Evolutionary conservation across 2,797 vertebrate species (phyloP).

Genomic region (Pelochelys cantorii): DNA sequence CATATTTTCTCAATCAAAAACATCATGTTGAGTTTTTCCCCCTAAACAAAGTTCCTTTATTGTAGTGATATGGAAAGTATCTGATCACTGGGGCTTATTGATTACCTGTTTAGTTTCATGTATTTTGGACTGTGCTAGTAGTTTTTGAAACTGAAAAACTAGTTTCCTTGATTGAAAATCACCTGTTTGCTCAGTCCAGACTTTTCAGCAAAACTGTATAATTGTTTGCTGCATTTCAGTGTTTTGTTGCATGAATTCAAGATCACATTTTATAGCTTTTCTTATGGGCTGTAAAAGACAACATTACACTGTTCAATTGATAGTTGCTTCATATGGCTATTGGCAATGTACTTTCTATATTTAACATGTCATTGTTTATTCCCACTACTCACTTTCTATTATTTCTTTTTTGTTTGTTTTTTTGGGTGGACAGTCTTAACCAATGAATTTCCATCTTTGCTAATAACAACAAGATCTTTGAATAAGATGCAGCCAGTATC

Average conservation of each 20-base stretch:
- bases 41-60: neutral
- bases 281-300: neutral
- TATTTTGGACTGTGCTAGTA: neutral
- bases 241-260: neutral
- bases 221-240: slow-evolving; percentile 33
- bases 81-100: neutral
- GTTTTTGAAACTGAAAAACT: neutral
- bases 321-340: neutral
- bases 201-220: slow-evolving; percentile 18
- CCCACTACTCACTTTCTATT: neutral
- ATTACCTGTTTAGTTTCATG: rapidly evolving
- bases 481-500: neutral
- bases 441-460: neutral
- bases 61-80: neutral
- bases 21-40: neutral
- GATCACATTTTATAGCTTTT: neutral
- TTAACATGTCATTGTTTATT: neutral
- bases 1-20: neutral
- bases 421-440: neutral
- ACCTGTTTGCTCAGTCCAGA: rapidly evolving
- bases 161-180: neutral
- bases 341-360: neutral
- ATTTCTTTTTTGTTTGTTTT: neutral
- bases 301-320: slow-evolving; percentile 17
- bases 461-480: neutral